Evolutionary conservation across 1,140 invertebrate genomes (phyloP).

Genomic region (Argopecten irradians): DNA sequence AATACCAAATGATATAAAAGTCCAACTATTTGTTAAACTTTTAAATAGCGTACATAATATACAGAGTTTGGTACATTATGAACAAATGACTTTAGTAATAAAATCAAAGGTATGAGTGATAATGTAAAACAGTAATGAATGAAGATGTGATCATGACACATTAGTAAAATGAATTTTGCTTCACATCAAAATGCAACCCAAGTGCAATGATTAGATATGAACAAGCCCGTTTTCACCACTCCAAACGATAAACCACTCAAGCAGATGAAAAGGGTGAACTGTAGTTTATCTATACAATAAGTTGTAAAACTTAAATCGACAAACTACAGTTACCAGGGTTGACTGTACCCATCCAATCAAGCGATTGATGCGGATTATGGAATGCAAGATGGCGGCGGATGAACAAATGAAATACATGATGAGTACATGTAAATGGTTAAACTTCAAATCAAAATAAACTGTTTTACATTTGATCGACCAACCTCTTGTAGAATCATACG

Average conservation of each 20-base stretch:
- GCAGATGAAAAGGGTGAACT: neutral
- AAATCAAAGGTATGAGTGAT: slow-evolving; percentile 17
- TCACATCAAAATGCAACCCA: neutral
- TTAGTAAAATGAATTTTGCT: neutral
- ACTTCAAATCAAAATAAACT: neutral
- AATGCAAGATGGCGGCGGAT: neutral
- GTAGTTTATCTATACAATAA: neutral
- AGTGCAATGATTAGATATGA: neutral
- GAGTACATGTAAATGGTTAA: neutral
- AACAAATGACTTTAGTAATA: too few species aligned
- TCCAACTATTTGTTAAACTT: too few species aligned
- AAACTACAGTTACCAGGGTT: too few species aligned
- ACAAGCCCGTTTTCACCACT: neutral
- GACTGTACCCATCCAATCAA: too few species aligned
- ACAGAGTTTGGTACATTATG: neutral
- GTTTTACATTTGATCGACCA: slow-evolving; percentile 49
- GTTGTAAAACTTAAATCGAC: neutral
- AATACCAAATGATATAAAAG: too few species aligned
- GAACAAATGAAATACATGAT: neutral
- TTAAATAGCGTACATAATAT: too few species aligned
- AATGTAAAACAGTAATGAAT: slow-evolving; percentile 23
- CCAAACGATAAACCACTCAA: neutral
- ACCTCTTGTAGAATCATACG: slow-evolving; percentile 74
- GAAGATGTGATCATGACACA: neutral
- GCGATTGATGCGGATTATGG: too few species aligned